Conservation (phyloP, 2,113 vertebrate species). For the Rhodinocichla rosea region DNA sequence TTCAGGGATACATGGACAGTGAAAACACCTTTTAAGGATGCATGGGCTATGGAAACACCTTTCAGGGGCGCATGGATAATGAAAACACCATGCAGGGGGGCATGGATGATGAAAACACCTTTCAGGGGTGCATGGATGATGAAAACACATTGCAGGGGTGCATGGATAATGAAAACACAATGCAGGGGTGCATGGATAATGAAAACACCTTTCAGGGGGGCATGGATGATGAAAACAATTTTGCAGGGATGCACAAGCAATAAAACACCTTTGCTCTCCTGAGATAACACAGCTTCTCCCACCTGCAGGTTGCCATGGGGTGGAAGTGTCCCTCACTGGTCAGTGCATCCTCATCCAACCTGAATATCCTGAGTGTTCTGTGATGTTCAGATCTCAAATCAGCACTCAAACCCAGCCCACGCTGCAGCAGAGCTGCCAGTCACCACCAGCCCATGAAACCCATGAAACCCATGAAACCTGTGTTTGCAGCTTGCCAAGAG, state of each 20-base stretch:
- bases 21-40: background rate
- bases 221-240: background rate
- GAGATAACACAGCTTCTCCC: background rate
- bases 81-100: background rate
- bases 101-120: background rate
- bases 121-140: too few species aligned
- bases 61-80: rapidly evolving
- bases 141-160: background rate
- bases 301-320: background rate
- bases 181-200: background rate
- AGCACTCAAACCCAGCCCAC: background rate
- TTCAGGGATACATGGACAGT: rapidly evolving
- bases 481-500: background rate
- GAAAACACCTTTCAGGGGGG: background rate
- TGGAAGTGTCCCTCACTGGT: background rate
- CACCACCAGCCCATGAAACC: background rate
- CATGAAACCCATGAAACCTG: background rate
- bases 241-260: background rate
- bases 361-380: background rate
- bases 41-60: background rate
- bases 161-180: background rate
- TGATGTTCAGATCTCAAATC: background rate
- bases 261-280: background rate
- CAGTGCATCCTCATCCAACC: background rate
- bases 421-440: background rate